Evolutionary conservation across 2,888 invertebrate species (phyloP).

Genomic region (Oscheius sp.): DNA sequence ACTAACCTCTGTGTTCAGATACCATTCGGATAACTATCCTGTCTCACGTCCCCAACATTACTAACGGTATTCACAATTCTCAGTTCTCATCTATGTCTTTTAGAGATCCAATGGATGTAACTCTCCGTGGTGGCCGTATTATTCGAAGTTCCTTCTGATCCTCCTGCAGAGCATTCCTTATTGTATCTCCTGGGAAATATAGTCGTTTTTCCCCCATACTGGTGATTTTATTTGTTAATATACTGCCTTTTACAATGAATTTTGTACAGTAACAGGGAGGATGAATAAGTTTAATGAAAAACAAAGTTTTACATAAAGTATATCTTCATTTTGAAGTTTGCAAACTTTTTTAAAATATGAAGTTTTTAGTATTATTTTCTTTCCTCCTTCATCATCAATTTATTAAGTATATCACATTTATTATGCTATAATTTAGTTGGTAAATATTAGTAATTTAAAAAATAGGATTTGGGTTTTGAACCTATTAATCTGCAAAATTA

Average conservation of each 20-base stretch:
- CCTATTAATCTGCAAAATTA: no score
- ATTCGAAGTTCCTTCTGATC: constrained; percentile 26
- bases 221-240: neutral
- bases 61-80: constrained; percentile 39
- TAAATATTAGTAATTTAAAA: neutral
- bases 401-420: no score
- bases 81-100: no score
- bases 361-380: no score
- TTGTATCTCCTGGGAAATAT: constrained; percentile 11
- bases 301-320: neutral
- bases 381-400: no score
- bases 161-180: constrained; percentile 13
- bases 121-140: constrained; percentile 19
- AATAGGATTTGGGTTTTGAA: neutral
- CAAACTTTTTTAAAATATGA: constrained; percentile 2
- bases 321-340: neutral
- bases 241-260: neutral
- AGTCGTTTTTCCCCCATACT: constrained; percentile 8
- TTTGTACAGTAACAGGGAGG: no score
- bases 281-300: neutral
- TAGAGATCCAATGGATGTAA: constrained; percentile 8
- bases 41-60: constrained; percentile 50
- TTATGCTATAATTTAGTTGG: no score
- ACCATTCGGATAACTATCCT: constrained; percentile 47
- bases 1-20: constrained; percentile 37